Base-by-base conservation (phyloP, 2,888 invertebrate species). In the Cryptocheilus praepositus region DNA sequence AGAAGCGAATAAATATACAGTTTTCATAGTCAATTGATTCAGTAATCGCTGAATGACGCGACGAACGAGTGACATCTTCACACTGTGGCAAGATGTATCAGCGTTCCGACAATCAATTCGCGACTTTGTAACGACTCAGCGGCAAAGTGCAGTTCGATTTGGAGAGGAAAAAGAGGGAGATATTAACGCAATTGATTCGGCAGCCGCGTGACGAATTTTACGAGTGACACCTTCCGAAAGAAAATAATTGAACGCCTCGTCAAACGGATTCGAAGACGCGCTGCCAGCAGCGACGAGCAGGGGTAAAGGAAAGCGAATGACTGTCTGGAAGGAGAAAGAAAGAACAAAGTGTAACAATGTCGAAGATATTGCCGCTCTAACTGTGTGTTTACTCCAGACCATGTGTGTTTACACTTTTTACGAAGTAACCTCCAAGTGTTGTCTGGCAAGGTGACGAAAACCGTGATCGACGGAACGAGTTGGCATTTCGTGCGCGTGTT, bases 351-450 rank as follows among this genome's bases (percentile, higher is more conserved):
- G 28, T 36, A 36, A 36, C 11, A 36, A 36, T 36, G 11, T 36
- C 36, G 36, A 36, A 36, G 36, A 36, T 11, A 11, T 56, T 51
- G 62, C 45, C 22, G 16, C 45, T 61, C 45, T 60, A 55, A 53
- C 19, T 64, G 25, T 19, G 54, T 69, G 51, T 79, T 79, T 77
- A 71, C 64, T 44, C 51, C 71, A 56, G 51, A 61, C 66, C 72
- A 77, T 78, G 77, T 73, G 79, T 83, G 80, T 84, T 84, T 83
- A 84, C 83, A 79, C 71, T 81, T 83, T 81, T 82, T 76, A 64
- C 59, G 53, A 57, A 67, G 61, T 60, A 58, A 67, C 69, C 28
- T 58, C 19, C 59, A 51, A 64, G 61, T 61, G 63, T 63, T 45
- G 64, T 19, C 49, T 51, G 56, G 16, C 64, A 46, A 65, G 55